These are phyloP conservation scores for Drosophila navojoa DNA, from an alignment of 1,140 invertebrate genomes.

Conservation along the genomic window DNA sequence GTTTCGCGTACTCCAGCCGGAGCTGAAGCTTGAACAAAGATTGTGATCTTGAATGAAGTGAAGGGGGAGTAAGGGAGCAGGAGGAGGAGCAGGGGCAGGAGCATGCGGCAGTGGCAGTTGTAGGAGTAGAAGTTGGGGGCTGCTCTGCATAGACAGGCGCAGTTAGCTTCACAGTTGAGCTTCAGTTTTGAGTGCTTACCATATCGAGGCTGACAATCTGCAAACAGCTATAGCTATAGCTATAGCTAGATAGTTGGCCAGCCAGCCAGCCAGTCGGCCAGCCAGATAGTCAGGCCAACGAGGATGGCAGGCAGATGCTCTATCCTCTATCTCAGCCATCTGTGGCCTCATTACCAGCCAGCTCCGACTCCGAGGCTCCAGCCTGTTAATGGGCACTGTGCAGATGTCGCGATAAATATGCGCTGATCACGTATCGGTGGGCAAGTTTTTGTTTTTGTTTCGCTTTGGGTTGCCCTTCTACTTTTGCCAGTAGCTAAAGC, in stretches of 20 bases:
- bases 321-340: constrained; percentile 71
- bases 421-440: constrained; percentile 74
- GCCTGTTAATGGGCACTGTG: constrained; percentile 69
- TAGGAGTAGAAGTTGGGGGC: constrained; percentile 27
- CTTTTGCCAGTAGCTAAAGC: background rate
- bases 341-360: constrained; percentile 69
- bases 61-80: background rate
- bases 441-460: constrained; percentile 14
- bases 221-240: background rate
- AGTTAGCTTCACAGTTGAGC: constrained; percentile 9
- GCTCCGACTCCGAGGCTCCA: constrained; percentile 20
- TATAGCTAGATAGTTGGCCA: background rate
- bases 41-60: constrained; percentile 36
- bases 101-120: background rate
- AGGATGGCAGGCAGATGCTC: constrained; percentile 44
- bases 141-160: constrained; percentile 70
- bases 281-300: background rate
- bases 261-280: background rate
- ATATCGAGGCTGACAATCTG: constrained; percentile 69
- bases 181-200: constrained; percentile 79
- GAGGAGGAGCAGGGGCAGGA: too few species aligned
- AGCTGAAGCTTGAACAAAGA: constrained; percentile 35
- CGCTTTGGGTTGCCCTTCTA: constrained; percentile 3
- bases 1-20: constrained; percentile 60
- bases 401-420: constrained; percentile 78